Evolutionary conservation across 2,113 vertebrate genomes (phyloP), one percentile per base, ranked within the genome.

Genomic region (Thinocorus orbignyianus): DNA sequence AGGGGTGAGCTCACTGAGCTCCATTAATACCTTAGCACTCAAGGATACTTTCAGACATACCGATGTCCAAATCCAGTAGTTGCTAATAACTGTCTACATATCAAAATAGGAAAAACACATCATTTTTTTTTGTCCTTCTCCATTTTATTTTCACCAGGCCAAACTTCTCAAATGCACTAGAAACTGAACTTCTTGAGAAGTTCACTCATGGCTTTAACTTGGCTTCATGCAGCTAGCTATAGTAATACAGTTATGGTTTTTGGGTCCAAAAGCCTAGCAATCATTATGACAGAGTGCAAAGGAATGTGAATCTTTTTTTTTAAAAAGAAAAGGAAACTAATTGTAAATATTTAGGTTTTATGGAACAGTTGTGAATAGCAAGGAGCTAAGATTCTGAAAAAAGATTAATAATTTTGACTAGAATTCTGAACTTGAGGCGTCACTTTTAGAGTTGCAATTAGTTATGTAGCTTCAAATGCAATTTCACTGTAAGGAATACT

Each of bases 391-490:
- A 62, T 44, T 16, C 17, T 82, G 31, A 66, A 82, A 61, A 60
- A 54, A 33, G 13, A 14, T 42, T 35, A 52, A 35, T 68, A 62
- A 23, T 95, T 96, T 80, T 77, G 2, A 51, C 17, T 64, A 33
- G 48, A 82, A 80, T 69, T 64, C 57, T 72, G 49, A 51, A 84
- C 30, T 44, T 78, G 30, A 33, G 83, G 78, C 70, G 37, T 81
- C 23, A 76, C 52, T 90, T 92, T 87, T 51, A 85, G 58, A 84
- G n/a, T 72, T 78, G 31, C 39, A 88, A n/a, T 94, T 88, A 91
- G 57, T 88, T 90, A 68, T 10, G n/a, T 46, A 51, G 7, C 46
- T 88, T 93, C 72, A 76, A 94, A 86, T 57, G 55, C 9, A 79
- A 30, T 86, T 96, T 90, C 44, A 57, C 30, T 83, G 30, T 26